Evolutionary conservation across 2,113 vertebrate genomes (phyloP).

Genomic region (Silurus meridionalis): DNA sequence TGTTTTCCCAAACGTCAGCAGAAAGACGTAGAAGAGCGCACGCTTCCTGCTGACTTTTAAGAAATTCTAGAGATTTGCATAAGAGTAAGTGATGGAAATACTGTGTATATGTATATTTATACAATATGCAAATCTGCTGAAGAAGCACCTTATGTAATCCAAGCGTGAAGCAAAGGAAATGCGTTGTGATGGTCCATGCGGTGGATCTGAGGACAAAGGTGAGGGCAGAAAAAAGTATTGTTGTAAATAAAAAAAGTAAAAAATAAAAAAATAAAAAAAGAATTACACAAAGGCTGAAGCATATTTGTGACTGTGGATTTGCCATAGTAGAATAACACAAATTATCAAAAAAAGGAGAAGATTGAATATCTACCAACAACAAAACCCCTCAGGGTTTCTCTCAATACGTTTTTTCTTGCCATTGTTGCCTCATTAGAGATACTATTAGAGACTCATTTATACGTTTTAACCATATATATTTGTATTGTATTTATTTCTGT

Average conservation of each 20-base stretch:
- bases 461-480: too few relatives aligned
- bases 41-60: slow-evolving; percentile 10
- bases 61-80: slow-evolving; percentile 1
- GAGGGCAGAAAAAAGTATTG: not conserved
- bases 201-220: not conserved
- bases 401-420: too few relatives aligned
- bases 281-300: not conserved
- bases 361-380: too few relatives aligned
- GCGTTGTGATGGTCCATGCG: not conserved
- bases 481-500: too few relatives aligned
- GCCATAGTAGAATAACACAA: too few relatives aligned
- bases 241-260: not conserved
- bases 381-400: too few relatives aligned
- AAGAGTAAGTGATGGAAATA: slow-evolving; percentile 4
- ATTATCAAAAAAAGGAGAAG: too few relatives aligned
- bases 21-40: not conserved
- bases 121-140: slow-evolving; percentile 20
- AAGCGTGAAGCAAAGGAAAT: not conserved
- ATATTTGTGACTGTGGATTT: too few relatives aligned
- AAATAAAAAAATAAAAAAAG: not conserved
- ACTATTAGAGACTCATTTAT: too few relatives aligned
- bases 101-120: not conserved
- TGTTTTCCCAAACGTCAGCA: slow-evolving; percentile 18
- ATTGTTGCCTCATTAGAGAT: too few relatives aligned
- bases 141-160: not conserved